Evolutionary conservation across 1,140 invertebrate species (phyloP).

Genomic region (Helicoverpa zea): DNA sequence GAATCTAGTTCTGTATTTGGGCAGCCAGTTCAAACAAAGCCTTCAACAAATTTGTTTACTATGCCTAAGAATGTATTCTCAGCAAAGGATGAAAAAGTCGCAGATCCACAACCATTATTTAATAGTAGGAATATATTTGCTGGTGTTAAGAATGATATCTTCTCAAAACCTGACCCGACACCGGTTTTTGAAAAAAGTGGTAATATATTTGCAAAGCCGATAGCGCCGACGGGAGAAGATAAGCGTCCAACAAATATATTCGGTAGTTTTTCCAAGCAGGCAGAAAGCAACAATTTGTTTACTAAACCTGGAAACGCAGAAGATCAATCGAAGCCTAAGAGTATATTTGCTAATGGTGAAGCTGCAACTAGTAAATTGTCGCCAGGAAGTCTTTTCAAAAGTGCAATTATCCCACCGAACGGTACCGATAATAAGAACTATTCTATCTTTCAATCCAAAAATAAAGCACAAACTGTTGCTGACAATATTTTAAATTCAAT

Average conservation of each 20-base stretch:
- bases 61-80: conserved; percentile 44
- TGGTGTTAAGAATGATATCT: conserved; percentile 54
- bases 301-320: conserved; percentile 49
- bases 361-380: conserved; percentile 60
- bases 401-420: conserved; percentile 61
- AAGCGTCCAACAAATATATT: conserved; percentile 66
- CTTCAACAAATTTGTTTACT: conserved; percentile 3
- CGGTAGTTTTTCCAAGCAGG: conserved; percentile 60
- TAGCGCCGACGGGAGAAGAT: conserved; percentile 26
- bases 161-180: conserved; percentile 61
- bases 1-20: conserved; percentile 63
- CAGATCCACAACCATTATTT: conserved; percentile 28
- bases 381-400: conserved; percentile 79
- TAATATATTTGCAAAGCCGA: conserved; percentile 63
- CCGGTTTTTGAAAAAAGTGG: conserved; percentile 52
- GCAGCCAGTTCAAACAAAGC: conserved; percentile 45
- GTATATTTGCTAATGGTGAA: conserved; percentile 52
- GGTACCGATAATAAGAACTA: conserved; percentile 60
- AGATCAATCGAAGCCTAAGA: conserved; percentile 38
- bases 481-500: conserved; percentile 75
- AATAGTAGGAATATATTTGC: conserved; percentile 33
- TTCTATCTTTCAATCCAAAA: conserved; percentile 78
- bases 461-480: conserved; percentile 71
- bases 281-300: conserved; percentile 50
- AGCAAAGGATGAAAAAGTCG: conserved; percentile 39